phyloP scores from a whole-genome alignment of 2,113 vertebrate genomes.

The Dryoscopus gambensis region DNA sequence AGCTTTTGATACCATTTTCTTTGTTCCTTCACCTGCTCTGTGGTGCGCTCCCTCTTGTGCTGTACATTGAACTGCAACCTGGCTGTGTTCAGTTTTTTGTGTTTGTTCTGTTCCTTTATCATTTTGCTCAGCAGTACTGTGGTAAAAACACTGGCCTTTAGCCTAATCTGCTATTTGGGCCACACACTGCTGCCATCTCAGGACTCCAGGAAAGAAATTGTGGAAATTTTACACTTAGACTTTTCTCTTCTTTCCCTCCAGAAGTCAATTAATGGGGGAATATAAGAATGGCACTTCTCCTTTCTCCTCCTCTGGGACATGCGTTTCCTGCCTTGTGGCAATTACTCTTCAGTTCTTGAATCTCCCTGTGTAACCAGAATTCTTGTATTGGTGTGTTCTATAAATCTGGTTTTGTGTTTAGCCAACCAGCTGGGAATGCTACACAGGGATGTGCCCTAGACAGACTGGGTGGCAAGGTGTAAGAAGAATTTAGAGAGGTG shows the following conservation, averaged over 20 bases:
- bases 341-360: not conserved
- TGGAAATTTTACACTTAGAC: not conserved
- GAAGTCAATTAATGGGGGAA: not conserved
- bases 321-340: not conserved
- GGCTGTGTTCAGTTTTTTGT: not conserved
- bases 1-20: not conserved
- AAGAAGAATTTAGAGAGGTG: not conserved
- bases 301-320: not conserved
- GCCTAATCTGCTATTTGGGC: not conserved
- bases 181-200: not conserved
- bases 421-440: not conserved
- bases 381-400: not conserved
- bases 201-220: not conserved
- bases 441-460: not conserved
- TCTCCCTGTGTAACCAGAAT: not conserved
- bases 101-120: not conserved
- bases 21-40: not conserved
- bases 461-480: not conserved
- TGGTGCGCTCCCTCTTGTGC: accelerated
- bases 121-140: not conserved
- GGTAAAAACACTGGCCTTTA: not conserved
- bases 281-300: not conserved
- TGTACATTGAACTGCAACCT: not conserved
- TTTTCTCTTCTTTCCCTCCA: not conserved
- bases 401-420: not conserved